Evolutionary conservation across 2,888 invertebrate species (phyloP).

Genomic region (Arenicola marina): DNA sequence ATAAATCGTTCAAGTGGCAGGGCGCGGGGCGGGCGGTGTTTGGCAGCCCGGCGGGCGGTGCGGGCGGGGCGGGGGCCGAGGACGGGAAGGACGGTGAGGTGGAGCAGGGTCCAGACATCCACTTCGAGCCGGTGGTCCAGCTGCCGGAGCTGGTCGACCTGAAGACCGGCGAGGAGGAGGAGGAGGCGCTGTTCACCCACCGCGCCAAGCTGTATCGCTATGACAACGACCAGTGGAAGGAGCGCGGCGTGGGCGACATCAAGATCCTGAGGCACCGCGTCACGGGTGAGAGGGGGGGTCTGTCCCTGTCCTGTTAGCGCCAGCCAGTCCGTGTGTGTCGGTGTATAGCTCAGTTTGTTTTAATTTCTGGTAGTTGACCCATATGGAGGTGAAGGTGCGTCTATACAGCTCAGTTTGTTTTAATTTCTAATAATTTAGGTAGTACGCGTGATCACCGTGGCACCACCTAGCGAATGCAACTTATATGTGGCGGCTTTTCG

Average conservation of each 20-base stretch:
- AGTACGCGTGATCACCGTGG: too few relatives aligned
- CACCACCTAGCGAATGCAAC: too few relatives aligned
- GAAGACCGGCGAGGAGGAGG: conserved; percentile 90
- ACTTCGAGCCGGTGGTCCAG: conserved; percentile 82
- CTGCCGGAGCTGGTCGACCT: conserved; percentile 74
- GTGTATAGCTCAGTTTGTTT: too few relatives aligned
- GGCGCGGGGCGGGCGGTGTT: conserved; percentile 23
- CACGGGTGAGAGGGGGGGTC: conserved; percentile 66
- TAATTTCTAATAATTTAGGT: too few relatives aligned
- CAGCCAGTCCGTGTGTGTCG: too few relatives aligned
- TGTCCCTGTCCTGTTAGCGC: too few relatives aligned
- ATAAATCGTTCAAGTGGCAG: conserved; percentile 19
- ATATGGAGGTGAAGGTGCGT: too few relatives aligned
- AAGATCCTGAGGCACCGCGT: conserved; percentile 77
- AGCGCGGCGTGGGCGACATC: conserved; percentile 83
- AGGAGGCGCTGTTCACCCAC: conserved; percentile 72
- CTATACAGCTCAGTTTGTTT: too few relatives aligned
- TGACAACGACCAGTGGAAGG: conserved; percentile 81
- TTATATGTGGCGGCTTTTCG: too few relatives aligned
- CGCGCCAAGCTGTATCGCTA: conserved; percentile 83
- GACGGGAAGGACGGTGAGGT: conserved; percentile 79
- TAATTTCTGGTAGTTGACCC: too few relatives aligned
- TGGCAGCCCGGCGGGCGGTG: neutral
- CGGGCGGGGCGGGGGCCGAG: conserved; percentile 65
- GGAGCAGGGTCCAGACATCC: conserved; percentile 70